Evolutionary conservation across 2,888 invertebrate genomes (phyloP).

Genomic region (Dermolepida albohirtum): DNA sequence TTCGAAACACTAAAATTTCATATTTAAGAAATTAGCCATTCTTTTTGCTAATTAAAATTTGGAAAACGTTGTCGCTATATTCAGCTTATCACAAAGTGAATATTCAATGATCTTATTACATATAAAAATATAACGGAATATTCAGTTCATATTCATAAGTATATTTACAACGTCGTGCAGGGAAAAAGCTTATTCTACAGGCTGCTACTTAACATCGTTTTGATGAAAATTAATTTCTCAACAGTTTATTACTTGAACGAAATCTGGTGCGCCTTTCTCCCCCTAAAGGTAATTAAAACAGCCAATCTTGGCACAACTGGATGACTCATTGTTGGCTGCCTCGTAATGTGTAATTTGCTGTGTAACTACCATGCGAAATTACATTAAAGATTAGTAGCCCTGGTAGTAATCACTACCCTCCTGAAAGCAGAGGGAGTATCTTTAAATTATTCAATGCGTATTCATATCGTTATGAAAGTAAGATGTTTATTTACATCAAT

Average conservation of each 20-base stretch:
- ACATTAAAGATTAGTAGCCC: slow-evolving; percentile 29
- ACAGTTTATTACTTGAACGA: slow-evolving; percentile 2
- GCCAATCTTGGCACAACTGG: slow-evolving; percentile 37
- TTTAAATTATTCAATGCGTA: neutral
- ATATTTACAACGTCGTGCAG: no score
- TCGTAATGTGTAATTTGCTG: slow-evolving; percentile 32
- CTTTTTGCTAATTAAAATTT: no score
- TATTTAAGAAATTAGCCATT: no score
- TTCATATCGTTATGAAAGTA: neutral
- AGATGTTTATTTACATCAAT: neutral
- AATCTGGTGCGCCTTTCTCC: neutral
- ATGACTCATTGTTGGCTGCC: slow-evolving; percentile 30
- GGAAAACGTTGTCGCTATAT: no score
- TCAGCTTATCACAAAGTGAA: no score
- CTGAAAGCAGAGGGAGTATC: neutral
- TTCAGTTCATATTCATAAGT: no score
- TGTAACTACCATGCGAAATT: slow-evolving; percentile 38
- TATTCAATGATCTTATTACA: no score
- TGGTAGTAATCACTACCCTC: slow-evolving; percentile 4
- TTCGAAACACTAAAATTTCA: no score
- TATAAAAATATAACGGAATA: no score
- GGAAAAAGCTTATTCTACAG: no score
- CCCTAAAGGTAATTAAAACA: slow-evolving; percentile 31
- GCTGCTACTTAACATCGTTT: slow-evolving; percentile 11
- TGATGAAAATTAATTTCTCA: slow-evolving; percentile 22